Evolutionary conservation across 2,797 vertebrate species (phyloP).

Genomic region (Rhinogobio ventralis): DNA sequence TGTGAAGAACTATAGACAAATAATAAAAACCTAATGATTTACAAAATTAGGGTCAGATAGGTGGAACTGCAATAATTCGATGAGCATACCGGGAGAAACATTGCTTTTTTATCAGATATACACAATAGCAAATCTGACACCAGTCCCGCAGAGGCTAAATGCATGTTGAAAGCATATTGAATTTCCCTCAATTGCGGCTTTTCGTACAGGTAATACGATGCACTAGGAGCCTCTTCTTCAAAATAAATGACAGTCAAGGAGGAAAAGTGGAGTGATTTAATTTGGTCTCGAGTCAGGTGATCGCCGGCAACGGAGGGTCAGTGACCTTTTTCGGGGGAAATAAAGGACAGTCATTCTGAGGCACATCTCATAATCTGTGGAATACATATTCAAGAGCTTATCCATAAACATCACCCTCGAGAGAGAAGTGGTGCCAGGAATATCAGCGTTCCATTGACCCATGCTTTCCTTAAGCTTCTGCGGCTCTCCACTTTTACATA

Average conservation of each 20-base stretch:
- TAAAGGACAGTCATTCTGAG: slow-evolving; percentile 53
- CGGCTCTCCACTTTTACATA: slow-evolving; percentile 36
- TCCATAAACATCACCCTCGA: slow-evolving; percentile 62
- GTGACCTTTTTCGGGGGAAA: slow-evolving; percentile 55
- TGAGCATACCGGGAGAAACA: slow-evolving; percentile 40
- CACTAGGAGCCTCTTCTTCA: slow-evolving; percentile 60
- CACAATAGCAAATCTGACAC: slow-evolving; percentile 50
- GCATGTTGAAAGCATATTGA: slow-evolving; percentile 60
- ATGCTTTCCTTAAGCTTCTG: slow-evolving; percentile 26
- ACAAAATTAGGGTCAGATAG: slow-evolving; percentile 49
- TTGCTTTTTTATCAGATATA: slow-evolving; percentile 47
- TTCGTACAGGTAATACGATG: slow-evolving; percentile 59
- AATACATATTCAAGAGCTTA: slow-evolving; percentile 65
- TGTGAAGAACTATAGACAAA: slow-evolving; percentile 45
- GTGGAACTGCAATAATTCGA: slow-evolving; percentile 49
- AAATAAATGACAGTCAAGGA: slow-evolving; percentile 58
- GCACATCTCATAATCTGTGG: slow-evolving; percentile 57
- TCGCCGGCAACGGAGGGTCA: slow-evolving; percentile 27
- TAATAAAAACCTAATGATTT: slow-evolving; percentile 50
- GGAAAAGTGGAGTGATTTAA: slow-evolving; percentile 62
- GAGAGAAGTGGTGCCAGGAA: slow-evolving; percentile 47
- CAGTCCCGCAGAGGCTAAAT: slow-evolving; percentile 49
- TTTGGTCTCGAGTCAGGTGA: slow-evolving; percentile 55
- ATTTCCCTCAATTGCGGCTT: slow-evolving; percentile 59
- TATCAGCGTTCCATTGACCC: slow-evolving; percentile 26